Conservation (phyloP, 2,113 vertebrate species). For the Pelodiscus sinensis region DNA sequence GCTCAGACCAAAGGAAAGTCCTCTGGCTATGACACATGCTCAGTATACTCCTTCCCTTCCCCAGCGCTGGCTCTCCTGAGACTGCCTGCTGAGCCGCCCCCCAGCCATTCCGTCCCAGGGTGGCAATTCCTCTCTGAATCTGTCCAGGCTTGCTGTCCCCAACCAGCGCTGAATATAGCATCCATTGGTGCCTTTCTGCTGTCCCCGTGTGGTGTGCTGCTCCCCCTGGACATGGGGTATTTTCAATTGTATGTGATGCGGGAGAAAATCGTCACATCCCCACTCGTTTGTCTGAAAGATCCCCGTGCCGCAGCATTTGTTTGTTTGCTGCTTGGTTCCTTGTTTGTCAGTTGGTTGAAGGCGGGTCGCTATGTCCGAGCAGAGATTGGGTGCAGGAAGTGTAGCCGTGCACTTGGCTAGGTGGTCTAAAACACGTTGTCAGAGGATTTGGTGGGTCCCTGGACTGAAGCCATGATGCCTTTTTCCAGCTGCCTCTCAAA, state of each 20-base stretch:
- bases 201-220: background rate
- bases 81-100: fast-evolving
- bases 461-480: background rate
- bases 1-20: background rate
- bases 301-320: background rate
- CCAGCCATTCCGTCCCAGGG: background rate
- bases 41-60: background rate
- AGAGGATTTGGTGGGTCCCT: background rate
- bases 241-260: background rate
- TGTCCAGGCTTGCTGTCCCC: background rate
- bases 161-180: background rate
- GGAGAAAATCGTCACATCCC: too few relatives aligned
- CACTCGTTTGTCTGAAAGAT: background rate
- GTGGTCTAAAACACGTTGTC: background rate
- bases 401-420: background rate
- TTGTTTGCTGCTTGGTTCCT: background rate
- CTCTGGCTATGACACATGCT: background rate
- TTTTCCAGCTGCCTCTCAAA: background rate
- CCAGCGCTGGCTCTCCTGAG: background rate
- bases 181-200: background rate
- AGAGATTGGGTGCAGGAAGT: background rate
- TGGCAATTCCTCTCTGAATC: background rate
- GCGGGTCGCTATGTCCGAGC: background rate
- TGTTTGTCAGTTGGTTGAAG: background rate
- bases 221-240: background rate